A percentile compares a stretch with the other conserved stretches of the same genome.
Evolutionary conservation across 2,113 vertebrate species (phyloP).

Genomic region (Ia io): DNA sequence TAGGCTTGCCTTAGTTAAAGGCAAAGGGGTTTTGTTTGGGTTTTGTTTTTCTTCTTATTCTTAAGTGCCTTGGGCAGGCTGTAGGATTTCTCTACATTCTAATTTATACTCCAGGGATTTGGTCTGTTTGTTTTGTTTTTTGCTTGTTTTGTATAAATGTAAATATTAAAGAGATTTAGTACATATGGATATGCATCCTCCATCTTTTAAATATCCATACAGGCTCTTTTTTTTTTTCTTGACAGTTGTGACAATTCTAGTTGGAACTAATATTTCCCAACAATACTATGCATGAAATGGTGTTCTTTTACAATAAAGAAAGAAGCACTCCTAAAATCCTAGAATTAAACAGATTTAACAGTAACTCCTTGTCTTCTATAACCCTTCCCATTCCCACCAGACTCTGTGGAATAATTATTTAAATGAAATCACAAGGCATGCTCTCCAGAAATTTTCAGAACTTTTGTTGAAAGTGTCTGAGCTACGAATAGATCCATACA

Average conservation of each 20-base stretch:
- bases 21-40: background rate
- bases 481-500: background rate
- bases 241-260: background rate
- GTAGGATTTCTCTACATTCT: background rate
- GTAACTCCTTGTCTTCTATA: background rate
- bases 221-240: background rate
- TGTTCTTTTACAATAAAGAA: background rate
- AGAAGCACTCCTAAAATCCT: background rate
- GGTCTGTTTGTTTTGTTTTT: background rate
- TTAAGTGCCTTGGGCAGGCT: background rate
- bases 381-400: background rate
- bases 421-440: background rate
- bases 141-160: background rate
- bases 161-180: background rate
- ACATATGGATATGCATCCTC: background rate
- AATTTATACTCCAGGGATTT: background rate
- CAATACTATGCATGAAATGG: background rate
- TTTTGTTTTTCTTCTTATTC: background rate
- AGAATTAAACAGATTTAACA: background rate
- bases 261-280: background rate
- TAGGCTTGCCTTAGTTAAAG: background rate
- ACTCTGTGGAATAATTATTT: background rate
- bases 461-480: background rate
- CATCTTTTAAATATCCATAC: background rate
- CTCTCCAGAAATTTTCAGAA: constrained; percentile 11